Percentiles rank a stretch among this genome's conserved stretches.
Conservation (phyloP, 2,797 vertebrate species). For the Phrynocephalus vlangalii region DNA sequence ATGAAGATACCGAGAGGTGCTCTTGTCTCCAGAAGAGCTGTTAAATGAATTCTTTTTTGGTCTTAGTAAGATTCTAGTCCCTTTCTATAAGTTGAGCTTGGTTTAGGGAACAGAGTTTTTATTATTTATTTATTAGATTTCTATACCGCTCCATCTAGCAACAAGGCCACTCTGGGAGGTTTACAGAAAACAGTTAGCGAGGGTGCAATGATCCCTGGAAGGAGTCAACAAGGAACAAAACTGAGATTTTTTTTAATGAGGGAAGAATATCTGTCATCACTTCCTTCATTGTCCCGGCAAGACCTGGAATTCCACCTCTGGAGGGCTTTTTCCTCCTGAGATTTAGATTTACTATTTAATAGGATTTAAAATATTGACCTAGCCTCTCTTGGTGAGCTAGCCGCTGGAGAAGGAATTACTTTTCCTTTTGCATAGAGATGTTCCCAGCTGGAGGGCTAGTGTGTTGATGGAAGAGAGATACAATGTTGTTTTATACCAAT, state of each 20-base stretch:
- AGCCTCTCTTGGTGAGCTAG: conserved; percentile 14
- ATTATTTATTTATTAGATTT: too few relatives aligned
- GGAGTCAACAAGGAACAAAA: neutral
- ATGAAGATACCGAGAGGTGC: neutral
- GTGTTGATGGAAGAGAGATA: neutral
- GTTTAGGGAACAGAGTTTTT: neutral
- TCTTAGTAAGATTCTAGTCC: neutral
- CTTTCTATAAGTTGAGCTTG: neutral
- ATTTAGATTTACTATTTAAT: conserved; percentile 27
- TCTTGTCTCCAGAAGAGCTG: neutral
- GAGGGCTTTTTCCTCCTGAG: conserved; percentile 23
- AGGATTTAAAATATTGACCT: conserved; percentile 31
- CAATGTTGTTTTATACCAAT: neutral
- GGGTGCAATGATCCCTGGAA: neutral
- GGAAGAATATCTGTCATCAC: neutral
- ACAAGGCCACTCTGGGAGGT: too few relatives aligned
- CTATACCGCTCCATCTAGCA: too few relatives aligned
- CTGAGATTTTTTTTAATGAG: neutral
- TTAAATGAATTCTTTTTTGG: neutral
- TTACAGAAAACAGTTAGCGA: too few relatives aligned
- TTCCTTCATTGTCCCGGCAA: neutral
- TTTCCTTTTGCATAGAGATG: conserved; percentile 29
- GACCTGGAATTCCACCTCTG: neutral
- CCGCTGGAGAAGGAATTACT: conserved; percentile 11
- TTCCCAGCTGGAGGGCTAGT: neutral